These are phyloP conservation scores for Terebella lapidaria DNA, from an alignment of 2,888 invertebrate species.

Conservation along the genomic window DNA sequence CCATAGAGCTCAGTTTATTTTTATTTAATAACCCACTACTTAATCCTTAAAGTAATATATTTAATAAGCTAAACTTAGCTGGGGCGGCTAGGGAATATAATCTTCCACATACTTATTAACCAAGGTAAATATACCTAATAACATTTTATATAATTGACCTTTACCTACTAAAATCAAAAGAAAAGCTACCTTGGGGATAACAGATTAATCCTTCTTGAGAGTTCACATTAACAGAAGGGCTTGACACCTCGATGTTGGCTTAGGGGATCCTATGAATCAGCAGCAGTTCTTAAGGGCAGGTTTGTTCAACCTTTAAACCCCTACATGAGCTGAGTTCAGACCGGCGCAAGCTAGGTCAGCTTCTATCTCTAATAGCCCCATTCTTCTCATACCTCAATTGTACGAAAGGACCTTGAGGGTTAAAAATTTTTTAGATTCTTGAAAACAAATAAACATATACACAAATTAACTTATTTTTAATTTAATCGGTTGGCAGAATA, in stretches of 20 bases:
- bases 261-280: slow-evolving; percentile 66
- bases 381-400: slow-evolving; percentile 63
- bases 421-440: neutral
- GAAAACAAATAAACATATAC: slow-evolving; percentile 5
- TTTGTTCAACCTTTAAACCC: slow-evolving; percentile 72
- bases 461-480: neutral
- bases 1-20: slow-evolving; percentile 23
- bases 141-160: slow-evolving; percentile 16
- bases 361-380: slow-evolving; percentile 63
- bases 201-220: slow-evolving; percentile 34
- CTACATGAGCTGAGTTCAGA: slow-evolving; percentile 87
- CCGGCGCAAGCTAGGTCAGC: slow-evolving; percentile 80
- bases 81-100: slow-evolving; percentile 23
- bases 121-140: neutral
- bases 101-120: slow-evolving; percentile 3
- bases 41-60: neutral
- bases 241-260: slow-evolving; percentile 75
- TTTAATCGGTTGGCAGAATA: slow-evolving; percentile 61
- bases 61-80: slow-evolving; percentile 18
- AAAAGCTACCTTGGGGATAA: slow-evolving; percentile 37
- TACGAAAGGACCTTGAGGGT: slow-evolving; percentile 69
- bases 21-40: neutral
- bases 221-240: slow-evolving; percentile 31
- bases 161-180: too few relatives aligned
- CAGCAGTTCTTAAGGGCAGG: slow-evolving; percentile 59